Percentiles rank a stretch among this genome's conserved stretches.
Evolutionary conservation across 2,797 vertebrate genomes (phyloP).

Genomic region (Mormyrus proboscirostris): DNA sequence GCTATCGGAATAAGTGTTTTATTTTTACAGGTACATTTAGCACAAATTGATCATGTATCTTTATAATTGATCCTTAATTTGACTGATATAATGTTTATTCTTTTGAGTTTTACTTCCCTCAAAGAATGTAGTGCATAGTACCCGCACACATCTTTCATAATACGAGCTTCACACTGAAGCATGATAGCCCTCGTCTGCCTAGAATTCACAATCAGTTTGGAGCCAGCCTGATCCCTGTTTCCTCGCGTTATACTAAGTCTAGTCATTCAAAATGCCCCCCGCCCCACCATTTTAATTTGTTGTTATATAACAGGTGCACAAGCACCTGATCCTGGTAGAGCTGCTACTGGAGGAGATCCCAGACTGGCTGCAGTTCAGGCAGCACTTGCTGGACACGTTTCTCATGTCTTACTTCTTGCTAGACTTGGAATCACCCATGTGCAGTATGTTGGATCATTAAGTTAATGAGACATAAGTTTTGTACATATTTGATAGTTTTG

Average conservation of each 20-base stretch:
- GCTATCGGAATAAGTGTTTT: not conserved
- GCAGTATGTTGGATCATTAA: not conserved
- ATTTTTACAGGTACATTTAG: not conserved
- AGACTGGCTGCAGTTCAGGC: constrained; percentile 89
- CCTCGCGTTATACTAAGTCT: not conserved
- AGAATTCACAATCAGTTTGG: not conserved
- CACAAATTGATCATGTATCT: too few species aligned
- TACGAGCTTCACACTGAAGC: not conserved
- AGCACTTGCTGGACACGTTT: constrained; percentile 86
- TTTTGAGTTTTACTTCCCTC: not conserved
- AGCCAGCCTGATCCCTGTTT: not conserved
- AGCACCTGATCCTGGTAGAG: constrained; percentile 91
- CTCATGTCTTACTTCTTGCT: constrained; percentile 96
- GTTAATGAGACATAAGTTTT: not conserved
- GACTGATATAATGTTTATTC: not conserved
- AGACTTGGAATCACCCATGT: not conserved
- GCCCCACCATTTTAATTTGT: not conserved
- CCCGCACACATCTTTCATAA: not conserved
- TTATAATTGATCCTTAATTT: not conserved
- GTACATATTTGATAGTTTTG: not conserved
- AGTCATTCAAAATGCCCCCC: not conserved
- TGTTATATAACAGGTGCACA: constrained; percentile 71
- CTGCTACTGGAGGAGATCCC: constrained; percentile 89
- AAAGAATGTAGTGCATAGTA: not conserved
- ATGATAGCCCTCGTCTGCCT: not conserved